Evolutionary conservation across 2,888 invertebrate genomes (phyloP).

Genomic region (Nasonovia ribisnigri): DNA sequence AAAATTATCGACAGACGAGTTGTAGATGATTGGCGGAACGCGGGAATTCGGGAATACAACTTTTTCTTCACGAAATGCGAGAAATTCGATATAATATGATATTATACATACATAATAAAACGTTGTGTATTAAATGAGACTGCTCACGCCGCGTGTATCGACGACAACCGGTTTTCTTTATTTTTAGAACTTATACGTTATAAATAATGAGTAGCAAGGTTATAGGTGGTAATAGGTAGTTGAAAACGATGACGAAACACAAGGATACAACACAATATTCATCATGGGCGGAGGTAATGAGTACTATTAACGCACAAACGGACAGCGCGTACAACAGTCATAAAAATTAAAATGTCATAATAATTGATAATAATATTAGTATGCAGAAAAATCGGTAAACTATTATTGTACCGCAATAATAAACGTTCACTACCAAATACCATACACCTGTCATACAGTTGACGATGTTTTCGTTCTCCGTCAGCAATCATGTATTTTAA

Average conservation of each 20-base stretch:
- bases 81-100: not conserved
- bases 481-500: not conserved
- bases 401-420: not conserved
- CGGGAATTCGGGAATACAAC: not conserved
- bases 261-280: slow-evolving; percentile 1
- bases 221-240: not conserved
- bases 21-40: not conserved
- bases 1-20: not conserved
- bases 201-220: not conserved
- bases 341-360: not conserved
- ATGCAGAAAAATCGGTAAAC: not conserved
- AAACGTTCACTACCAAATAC: not conserved
- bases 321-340: not conserved
- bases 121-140: not conserved
- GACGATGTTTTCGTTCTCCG: not conserved
- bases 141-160: not conserved
- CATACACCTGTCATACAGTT: not conserved
- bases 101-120: not conserved
- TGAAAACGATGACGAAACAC: slow-evolving; percentile 6
- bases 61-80: not conserved
- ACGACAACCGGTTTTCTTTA: not conserved
- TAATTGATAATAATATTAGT: slow-evolving; percentile 4
- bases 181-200: not conserved
- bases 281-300: not conserved
- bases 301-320: not conserved